Conservation (phyloP, 2,888 invertebrate genomes). For the Drosophila nr. perissopoda region DNA sequence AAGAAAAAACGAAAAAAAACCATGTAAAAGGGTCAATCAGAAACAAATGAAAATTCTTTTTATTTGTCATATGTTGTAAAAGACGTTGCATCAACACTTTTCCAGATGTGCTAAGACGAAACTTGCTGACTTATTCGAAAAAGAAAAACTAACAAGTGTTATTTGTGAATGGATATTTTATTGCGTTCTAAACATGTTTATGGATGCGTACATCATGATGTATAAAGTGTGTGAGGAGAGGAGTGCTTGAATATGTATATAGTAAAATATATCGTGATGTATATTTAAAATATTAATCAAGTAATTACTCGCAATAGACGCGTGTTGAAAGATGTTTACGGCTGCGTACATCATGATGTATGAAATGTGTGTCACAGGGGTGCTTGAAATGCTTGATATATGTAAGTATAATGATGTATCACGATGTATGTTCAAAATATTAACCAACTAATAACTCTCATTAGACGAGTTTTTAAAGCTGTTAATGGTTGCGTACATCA, state of each 20-base stretch:
- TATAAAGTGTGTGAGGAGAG: neutral
- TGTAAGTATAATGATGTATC: neutral
- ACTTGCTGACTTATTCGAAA: constrained; percentile 30
- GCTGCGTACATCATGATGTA: neutral
- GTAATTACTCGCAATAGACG: accelerated
- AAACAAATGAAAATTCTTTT: constrained; percentile 40
- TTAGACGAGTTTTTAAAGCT: neutral
- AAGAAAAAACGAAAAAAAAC: neutral
- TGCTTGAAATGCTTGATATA: neutral
- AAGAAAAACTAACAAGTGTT: neutral
- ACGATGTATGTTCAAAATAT: neutral
- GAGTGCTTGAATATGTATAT: neutral
- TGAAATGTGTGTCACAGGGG: too few relatives aligned
- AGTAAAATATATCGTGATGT: neutral
- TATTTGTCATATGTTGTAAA: constrained; percentile 21
- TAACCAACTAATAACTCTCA: neutral
- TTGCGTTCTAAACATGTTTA: neutral
- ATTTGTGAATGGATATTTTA: neutral
- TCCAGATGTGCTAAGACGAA: constrained; percentile 21
- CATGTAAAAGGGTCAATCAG: constrained; percentile 45
- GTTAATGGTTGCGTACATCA: neutral
- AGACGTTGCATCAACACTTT: constrained; percentile 34
- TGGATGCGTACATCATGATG: neutral
- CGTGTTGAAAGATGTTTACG: neutral
- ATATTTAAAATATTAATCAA: neutral